A percentile compares a stretch with the other conserved stretches of the same genome.
Conservation (phyloP, 1,140 invertebrate genomes). For the Venturia canescens region DNA sequence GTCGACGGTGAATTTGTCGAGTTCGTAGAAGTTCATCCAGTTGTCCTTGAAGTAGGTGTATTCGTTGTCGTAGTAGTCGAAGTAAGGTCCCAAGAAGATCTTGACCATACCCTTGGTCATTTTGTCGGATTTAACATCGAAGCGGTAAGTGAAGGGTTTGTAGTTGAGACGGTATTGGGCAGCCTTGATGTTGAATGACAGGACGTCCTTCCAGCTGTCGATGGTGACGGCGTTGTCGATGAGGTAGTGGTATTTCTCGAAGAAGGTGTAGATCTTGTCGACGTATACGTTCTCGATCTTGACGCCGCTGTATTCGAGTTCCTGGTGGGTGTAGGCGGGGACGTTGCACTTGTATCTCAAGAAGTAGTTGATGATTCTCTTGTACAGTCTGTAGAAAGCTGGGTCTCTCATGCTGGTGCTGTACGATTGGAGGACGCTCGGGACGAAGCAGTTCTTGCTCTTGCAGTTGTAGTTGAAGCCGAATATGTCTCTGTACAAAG, state of each 20-base stretch:
- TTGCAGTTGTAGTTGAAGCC: conserved; percentile 68
- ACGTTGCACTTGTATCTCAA: conserved; percentile 70
- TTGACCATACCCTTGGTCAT: conserved; percentile 73
- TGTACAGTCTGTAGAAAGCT: conserved; percentile 76
- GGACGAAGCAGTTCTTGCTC: conserved; percentile 68
- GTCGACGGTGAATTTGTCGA: conserved; percentile 74
- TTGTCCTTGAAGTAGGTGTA: conserved; percentile 66
- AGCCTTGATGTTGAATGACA: conserved; percentile 70
- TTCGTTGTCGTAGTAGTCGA: conserved; percentile 74
- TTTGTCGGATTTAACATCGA: conserved; percentile 76
- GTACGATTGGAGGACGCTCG: conserved; percentile 69
- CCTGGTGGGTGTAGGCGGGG: conserved; percentile 71
- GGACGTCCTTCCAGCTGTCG: conserved; percentile 66
- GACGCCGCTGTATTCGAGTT: conserved; percentile 79
- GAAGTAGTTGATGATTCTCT: conserved; percentile 75
- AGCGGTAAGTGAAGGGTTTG: conserved; percentile 80
- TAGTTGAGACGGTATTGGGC: conserved; percentile 80
- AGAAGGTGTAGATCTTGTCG: conserved; percentile 79
- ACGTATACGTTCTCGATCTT: conserved; percentile 81
- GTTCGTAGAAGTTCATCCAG: conserved; percentile 69
- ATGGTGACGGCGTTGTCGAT: conserved; percentile 74
- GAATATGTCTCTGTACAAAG: conserved; percentile 67
- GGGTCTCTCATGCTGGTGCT: conserved; percentile 76
- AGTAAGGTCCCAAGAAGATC: conserved; percentile 73
- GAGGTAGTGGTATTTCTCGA: conserved; percentile 71